phyloP scores from a whole-genome alignment of 2,113 vertebrate species.

The Archocentrus centrarchus region DNA sequence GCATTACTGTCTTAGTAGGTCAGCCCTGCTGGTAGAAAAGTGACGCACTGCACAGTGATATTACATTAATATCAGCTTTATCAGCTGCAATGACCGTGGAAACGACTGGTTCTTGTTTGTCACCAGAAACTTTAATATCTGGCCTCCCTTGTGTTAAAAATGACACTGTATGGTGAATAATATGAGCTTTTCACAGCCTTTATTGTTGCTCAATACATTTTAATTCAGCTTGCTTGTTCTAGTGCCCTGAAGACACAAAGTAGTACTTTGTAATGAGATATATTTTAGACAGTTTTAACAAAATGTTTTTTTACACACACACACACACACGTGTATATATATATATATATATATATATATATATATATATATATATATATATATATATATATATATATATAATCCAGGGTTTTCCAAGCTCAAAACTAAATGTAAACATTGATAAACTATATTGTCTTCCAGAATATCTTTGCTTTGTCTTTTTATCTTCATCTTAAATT shows the following conservation, averaged over 20 bases:
- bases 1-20: slow-evolving; percentile 23
- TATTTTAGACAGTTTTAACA: neutral
- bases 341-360: no score
- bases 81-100: neutral
- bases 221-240: neutral
- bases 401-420: neutral
- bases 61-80: neutral
- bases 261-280: neutral
- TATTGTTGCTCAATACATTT: neutral
- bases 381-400: no score
- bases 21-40: neutral
- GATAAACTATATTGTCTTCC: neutral
- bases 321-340: no score
- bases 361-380: no score
- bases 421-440: neutral
- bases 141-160: neutral
- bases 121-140: slow-evolving; percentile 1
- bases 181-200: neutral
- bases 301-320: no score
- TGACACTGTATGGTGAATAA: neutral
- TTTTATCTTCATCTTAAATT: neutral
- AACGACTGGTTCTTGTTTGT: neutral
- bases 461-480: neutral
- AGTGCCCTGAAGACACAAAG: neutral
- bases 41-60: neutral